phyloP scores from a whole-genome alignment of 2,797 vertebrate genomes.

The Spinus pinus region DNA sequence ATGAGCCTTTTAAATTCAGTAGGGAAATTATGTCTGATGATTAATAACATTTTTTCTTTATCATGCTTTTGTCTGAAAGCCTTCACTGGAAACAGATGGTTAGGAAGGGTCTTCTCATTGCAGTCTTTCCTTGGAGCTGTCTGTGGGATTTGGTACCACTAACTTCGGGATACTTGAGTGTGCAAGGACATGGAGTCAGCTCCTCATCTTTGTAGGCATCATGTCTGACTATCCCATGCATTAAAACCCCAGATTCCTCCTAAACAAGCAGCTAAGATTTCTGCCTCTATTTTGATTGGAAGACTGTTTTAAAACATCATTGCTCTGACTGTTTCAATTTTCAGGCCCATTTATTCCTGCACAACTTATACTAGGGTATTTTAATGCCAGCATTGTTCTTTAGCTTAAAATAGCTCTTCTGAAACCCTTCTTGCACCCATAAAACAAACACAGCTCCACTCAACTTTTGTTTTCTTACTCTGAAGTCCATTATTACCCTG shows the following conservation, averaged over 20 bases:
- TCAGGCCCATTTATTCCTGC: conserved; percentile 1
- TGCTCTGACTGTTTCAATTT: conserved; percentile 32
- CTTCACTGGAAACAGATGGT: neutral
- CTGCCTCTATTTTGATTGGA: conserved; percentile 36
- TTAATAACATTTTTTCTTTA: neutral
- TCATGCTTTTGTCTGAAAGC: neutral
- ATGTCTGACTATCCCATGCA: neutral
- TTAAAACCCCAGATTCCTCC: neutral
- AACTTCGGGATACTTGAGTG: neutral
- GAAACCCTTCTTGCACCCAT: neutral
- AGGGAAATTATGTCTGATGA: neutral
- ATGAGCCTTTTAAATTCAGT: neutral
- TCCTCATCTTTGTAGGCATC: neutral
- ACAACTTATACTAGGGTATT: neutral
- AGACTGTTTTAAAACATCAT: neutral
- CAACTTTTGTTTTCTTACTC: neutral
- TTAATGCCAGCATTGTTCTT: conserved; percentile 21
- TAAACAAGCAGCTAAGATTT: neutral
- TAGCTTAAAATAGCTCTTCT: conserved; percentile 22
- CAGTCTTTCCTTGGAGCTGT: neutral
- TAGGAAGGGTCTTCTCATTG: neutral
- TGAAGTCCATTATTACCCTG: neutral
- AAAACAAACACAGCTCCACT: neutral
- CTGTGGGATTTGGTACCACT: neutral
- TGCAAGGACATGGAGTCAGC: neutral